Evolutionary conservation across 2,888 invertebrate genomes (phyloP).

Genomic region (Harpagoxenus sublaevis): DNA sequence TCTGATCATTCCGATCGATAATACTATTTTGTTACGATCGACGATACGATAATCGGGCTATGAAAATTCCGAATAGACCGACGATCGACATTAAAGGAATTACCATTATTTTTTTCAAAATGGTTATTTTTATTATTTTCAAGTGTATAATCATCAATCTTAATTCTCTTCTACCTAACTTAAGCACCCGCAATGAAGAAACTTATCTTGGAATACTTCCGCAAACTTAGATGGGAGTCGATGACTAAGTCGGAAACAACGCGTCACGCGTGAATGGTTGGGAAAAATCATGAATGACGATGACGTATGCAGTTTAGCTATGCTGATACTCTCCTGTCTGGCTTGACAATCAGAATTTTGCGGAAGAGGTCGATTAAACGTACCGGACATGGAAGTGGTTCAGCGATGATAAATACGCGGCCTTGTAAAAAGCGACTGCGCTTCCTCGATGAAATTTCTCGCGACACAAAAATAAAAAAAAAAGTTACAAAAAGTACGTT

Average conservation of each 20-base stretch:
- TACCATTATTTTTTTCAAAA: background rate
- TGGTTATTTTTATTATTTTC: background rate
- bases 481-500: background rate
- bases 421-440: conserved; percentile 44
- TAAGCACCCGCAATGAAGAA: background rate
- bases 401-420: conserved; percentile 62
- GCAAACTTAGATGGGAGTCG: conserved; percentile 25
- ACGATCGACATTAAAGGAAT: background rate
- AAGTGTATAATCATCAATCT: background rate
- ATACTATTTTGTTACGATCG: background rate
- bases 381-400: conserved; percentile 74
- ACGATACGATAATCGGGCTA: background rate
- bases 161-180: background rate
- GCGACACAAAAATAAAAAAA: background rate
- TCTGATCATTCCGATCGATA: background rate
- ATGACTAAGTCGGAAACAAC: conserved; percentile 43
- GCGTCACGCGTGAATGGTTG: conserved; percentile 42
- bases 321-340: conserved; percentile 39
- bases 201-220: conserved; percentile 28
- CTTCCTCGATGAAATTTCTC: conserved; percentile 29
- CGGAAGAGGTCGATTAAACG: conserved; percentile 57
- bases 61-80: too few species aligned
- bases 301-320: conserved; percentile 53
- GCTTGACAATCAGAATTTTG: conserved; percentile 64
- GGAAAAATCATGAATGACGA: conserved; percentile 51